These are phyloP conservation scores for Teleogryllus oceanicus DNA, from an alignment of 2,888 invertebrate genomes.

Conservation along the genomic window DNA sequence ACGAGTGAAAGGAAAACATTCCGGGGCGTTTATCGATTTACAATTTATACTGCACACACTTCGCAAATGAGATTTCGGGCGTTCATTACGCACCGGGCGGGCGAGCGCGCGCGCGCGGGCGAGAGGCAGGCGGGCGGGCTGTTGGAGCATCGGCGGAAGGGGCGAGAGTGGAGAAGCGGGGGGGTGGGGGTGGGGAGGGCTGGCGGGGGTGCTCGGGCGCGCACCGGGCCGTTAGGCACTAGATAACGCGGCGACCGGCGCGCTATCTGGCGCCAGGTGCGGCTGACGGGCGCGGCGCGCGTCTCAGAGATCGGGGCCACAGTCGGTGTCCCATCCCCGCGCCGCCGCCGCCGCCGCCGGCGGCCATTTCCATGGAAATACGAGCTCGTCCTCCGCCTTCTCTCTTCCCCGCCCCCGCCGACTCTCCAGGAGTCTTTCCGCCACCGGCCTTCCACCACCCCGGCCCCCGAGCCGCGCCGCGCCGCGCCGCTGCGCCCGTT, in stretches of 20 bases:
- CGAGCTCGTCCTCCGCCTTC: neutral
- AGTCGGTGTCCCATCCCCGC: neutral
- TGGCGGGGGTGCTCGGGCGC: neutral
- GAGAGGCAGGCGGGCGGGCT: neutral
- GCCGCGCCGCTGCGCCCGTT: neutral
- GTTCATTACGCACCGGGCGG: neutral
- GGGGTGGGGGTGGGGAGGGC: neutral
- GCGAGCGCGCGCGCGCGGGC: neutral
- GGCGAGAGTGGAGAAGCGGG: neutral
- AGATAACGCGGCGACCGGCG: neutral
- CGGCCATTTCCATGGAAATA: neutral
- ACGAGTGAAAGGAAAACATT: neutral
- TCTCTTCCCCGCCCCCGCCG: neutral
- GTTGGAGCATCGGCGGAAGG: neutral
- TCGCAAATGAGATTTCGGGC: constrained; percentile 18
- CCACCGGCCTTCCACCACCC: neutral
- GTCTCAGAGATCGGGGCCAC: neutral
- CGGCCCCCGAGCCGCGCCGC: neutral
- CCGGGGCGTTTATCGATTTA: neutral
- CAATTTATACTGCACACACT: neutral
- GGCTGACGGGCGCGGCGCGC: neutral
- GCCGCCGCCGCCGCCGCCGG: neutral
- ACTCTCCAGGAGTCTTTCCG: neutral
- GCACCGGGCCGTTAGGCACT: neutral
- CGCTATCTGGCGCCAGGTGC: neutral